Percentiles rank a stretch among this genome's conserved stretches.
These are phyloP conservation scores for Amiota mariae DNA, from an alignment of 2,888 invertebrate species.

Conservation along the genomic window DNA sequence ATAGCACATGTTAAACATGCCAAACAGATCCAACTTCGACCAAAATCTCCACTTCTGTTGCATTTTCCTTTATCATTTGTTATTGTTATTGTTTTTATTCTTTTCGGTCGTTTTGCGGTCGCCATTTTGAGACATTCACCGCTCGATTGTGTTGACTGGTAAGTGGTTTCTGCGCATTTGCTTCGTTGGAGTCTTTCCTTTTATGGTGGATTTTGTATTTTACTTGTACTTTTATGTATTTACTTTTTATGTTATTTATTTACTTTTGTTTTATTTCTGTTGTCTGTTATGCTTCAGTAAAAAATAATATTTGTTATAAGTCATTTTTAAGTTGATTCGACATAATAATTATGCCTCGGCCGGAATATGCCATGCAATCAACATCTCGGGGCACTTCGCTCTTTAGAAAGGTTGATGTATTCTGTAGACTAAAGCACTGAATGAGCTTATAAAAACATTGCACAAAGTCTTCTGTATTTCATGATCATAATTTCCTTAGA, in stretches of 20 bases:
- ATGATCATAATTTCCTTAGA: too few species aligned
- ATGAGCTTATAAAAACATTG: too few species aligned
- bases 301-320: too few species aligned
- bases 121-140: background rate
- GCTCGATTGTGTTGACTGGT: background rate
- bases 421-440: too few species aligned
- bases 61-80: background rate
- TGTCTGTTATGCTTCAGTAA: slow-evolving; percentile 51
- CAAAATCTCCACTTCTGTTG: slow-evolving; percentile 5
- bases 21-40: slow-evolving; percentile 48
- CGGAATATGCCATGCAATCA: too few species aligned
- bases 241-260: background rate
- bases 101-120: background rate
- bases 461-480: too few species aligned
- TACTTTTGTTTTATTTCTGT: slow-evolving; percentile 17
- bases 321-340: too few species aligned
- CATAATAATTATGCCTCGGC: too few species aligned
- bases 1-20: slow-evolving; percentile 11
- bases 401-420: too few species aligned
- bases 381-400: too few species aligned
- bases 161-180: background rate
- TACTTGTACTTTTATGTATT: background rate
- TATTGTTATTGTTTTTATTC: background rate
- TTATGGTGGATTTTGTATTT: slow-evolving; percentile 9
- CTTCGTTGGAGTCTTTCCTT: slow-evolving; percentile 1